Base-by-base conservation (phyloP, 2,113 vertebrate genomes). In the Onychorhynchus coronatus region DNA sequence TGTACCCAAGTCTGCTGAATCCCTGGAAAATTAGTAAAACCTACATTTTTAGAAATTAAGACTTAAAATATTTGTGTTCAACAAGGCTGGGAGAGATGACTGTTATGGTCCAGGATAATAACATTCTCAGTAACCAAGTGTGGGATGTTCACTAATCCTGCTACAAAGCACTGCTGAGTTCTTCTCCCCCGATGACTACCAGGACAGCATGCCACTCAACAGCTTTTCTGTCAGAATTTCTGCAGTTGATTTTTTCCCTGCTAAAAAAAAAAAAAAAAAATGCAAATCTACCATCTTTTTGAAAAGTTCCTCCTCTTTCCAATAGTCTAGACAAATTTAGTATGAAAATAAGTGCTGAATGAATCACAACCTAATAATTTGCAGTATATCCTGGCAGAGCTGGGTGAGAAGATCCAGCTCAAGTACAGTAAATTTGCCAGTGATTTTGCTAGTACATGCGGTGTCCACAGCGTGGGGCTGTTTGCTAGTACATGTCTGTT, bases 381-480 rank as follows among this genome's bases (percentile, higher is more conserved):
- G 55, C 14, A 66, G 15, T 65, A 35, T 42, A 47, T 63, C 28
- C 27, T 53, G 22, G 7, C 44, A 50, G 35, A 42, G 20, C 35
- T 65, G 47, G 9, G 10, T 58, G 18, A 33, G 41, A 50, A 31
- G 18, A 71, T 33, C n/a, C 16, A 23, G 33, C 8, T 50, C 7
- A 58, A 70, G 39, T 33, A 13, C 41, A 27, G 14, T 46, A 56
- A 44, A 62, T 49, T 14, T 63, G 20, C 0, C 1, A 31, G 14
- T n/a, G 59, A 27, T 76, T 76, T 89, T 73, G 15, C 18, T 30
- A 46, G 37, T 83, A 55, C 33, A 3, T 31, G 19, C 20, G 19
- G n/a, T 44, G 83, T 71, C 94, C 96, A 93, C 93, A 67, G 67
- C 0, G 82, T 90, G 96, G 95, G 80, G 96, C 95, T 96, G 50